These are phyloP conservation scores for Empis livida DNA, from an alignment of 2,888 invertebrate species.

Conservation along the genomic window DNA sequence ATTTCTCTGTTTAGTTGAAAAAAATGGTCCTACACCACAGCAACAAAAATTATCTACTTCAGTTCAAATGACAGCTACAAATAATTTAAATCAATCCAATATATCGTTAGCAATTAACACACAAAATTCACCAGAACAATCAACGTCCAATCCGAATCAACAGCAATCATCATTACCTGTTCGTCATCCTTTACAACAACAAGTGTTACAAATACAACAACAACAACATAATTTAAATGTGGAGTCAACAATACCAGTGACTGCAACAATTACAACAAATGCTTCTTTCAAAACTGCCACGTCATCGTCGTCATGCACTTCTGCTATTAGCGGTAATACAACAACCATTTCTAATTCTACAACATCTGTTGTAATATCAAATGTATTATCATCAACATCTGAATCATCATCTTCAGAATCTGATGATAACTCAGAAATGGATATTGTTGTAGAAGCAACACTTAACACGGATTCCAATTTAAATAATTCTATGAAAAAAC, in stretches of 20 bases:
- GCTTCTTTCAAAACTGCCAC: conserved; percentile 8
- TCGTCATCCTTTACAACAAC: conserved; percentile 15
- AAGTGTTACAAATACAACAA: conserved; percentile 12
- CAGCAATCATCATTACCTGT: conserved; percentile 33
- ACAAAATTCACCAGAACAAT: conserved; percentile 19
- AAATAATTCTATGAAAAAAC: no score
- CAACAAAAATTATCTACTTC: conserved; percentile 25
- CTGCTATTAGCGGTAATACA: conserved; percentile 10
- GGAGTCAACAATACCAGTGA: conserved; percentile 8
- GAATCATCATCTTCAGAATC: not conserved
- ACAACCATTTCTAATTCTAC: no score
- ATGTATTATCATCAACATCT: not conserved
- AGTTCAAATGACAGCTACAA: conserved; percentile 21
- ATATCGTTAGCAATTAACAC: conserved; percentile 20
- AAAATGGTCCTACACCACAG: conserved; percentile 32
- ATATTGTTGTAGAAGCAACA: not conserved
- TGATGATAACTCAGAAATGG: not conserved
- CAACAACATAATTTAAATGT: conserved; percentile 5
- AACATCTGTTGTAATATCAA: conserved; percentile 7
- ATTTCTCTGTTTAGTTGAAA: conserved; percentile 23
- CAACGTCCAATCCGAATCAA: conserved; percentile 14
- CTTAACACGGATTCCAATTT: not conserved
- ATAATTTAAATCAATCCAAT: conserved; percentile 25
- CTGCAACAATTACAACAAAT: conserved; percentile 11
- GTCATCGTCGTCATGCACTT: conserved; percentile 16